Conservation (phyloP, 2,797 vertebrate species). For the Lindbergichthys nudifrons region DNA sequence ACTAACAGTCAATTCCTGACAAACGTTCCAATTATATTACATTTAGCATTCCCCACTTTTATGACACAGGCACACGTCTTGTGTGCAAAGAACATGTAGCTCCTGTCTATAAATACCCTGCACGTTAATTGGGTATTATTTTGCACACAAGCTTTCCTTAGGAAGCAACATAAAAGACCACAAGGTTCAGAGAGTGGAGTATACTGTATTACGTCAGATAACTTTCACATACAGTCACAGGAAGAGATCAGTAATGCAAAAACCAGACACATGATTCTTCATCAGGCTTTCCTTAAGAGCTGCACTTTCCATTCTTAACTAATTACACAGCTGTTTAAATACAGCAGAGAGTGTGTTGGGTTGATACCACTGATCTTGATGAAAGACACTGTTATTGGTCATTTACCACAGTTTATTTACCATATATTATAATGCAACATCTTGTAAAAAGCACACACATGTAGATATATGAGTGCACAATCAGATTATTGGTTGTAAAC, state of each 20-base stretch:
- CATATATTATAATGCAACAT: constrained; percentile 70
- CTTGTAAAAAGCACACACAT: constrained; percentile 68
- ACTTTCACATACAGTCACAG: constrained; percentile 59
- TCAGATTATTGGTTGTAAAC: constrained; percentile 59
- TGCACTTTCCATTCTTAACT: constrained; percentile 46
- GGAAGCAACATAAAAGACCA: constrained; percentile 45
- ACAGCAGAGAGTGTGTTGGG: constrained; percentile 47
- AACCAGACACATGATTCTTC: constrained; percentile 52
- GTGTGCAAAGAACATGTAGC: constrained; percentile 54
- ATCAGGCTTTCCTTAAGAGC: constrained; percentile 48
- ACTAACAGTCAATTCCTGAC: constrained; percentile 39
- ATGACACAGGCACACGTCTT: constrained; percentile 30
- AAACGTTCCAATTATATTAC: constrained; percentile 30
- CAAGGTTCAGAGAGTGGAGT: constrained; percentile 37
- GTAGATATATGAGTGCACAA: constrained; percentile 67
- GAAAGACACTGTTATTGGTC: constrained; percentile 56
- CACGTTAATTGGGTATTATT: constrained; percentile 29
- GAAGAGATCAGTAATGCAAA: constrained; percentile 43
- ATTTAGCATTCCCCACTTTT: constrained; percentile 56
- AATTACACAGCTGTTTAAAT: constrained; percentile 49
- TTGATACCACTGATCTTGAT: constrained; percentile 41
- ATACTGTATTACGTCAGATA: constrained; percentile 46
- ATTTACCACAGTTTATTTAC: constrained; percentile 78
- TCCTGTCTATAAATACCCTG: constrained; percentile 31
- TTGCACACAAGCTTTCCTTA: constrained; percentile 17